These are phyloP conservation scores for Melanostigma gelatinosum DNA, from an alignment of 2,113 vertebrate genomes.

Conservation along the genomic window DNA sequence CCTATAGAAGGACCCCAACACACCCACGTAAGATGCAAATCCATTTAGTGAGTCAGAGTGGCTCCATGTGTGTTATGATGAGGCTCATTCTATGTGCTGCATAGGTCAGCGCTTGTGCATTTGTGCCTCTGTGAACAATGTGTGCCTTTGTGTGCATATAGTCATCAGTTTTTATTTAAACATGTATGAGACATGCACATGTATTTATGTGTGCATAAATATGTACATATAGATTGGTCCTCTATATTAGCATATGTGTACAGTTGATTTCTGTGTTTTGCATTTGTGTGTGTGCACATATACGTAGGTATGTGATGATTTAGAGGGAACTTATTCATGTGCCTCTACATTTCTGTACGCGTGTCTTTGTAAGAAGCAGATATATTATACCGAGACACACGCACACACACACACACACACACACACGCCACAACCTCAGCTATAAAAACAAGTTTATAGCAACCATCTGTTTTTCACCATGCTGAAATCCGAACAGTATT, in stretches of 20 bases:
- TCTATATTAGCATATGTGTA: neutral
- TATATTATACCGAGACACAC: neutral
- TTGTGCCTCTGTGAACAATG: neutral
- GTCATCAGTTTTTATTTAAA: neutral
- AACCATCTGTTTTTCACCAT: slow-evolving; percentile 62
- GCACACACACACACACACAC: slow-evolving; percentile 11
- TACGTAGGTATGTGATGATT: slow-evolving; percentile 18
- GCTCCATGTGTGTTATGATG: neutral
- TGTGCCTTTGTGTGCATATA: neutral
- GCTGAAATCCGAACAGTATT: slow-evolving; percentile 48
- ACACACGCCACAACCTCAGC: slow-evolving; percentile 8
- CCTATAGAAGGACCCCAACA: slow-evolving; percentile 24
- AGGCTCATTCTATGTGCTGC: neutral
- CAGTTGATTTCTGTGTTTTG: neutral
- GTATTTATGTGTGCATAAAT: neutral
- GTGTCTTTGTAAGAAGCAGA: slow-evolving; percentile 17
- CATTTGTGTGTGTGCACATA: slow-evolving; percentile 11
- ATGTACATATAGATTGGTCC: neutral
- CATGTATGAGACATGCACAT: neutral
- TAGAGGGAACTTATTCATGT: slow-evolving; percentile 4
- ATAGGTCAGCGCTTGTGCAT: neutral
- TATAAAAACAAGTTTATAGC: slow-evolving; percentile 50
- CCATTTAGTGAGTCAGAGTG: neutral
- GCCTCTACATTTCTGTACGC: slow-evolving; percentile 15
- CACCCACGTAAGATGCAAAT: slow-evolving; percentile 2